Base-by-base conservation (phyloP, 2,797 vertebrate genomes). In the Takifugu ocellatus region DNA sequence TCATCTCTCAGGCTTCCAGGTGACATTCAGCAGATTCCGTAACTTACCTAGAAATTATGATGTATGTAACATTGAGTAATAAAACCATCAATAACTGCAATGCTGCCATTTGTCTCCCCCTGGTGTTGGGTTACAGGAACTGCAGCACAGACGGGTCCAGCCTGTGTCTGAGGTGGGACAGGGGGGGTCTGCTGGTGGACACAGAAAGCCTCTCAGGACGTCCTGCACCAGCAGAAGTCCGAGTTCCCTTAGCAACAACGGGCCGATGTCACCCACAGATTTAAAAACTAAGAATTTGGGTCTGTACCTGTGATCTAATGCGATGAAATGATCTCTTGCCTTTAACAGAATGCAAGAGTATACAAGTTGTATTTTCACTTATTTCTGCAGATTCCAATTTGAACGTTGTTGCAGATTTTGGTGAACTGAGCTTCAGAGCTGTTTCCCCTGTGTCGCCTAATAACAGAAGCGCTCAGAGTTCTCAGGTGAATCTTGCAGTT, bases 1-100 rank as follows among this genome's bases (percentile, higher is more conserved):
- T 2, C 89, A 94, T 7, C 87, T 84, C 0, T 89, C 91, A 0
- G 96, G 94, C 65, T 91, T 98, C 57, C 92, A 97, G 94, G 96
- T 98, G 17, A 7, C 31, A 33, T 33, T 9, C 6, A 33, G 31
- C 31, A 9, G 31, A 2, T 10, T 33, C 31, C 1, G 31, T 10
- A 33, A 9, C 31, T 33, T 10, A 33, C 31, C 10, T 33, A 33
- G 31, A 33, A 33, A 10, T 10, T 3, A 33, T 14, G 10, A 14
- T 11, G 36, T 12, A 12, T 12, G 3, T 39, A 14, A 39, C 36
- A 39, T 12, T 39, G 3, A 29, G 21, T 21, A 21, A 21, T 21
- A 21, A 21, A 21, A 21, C 21, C 21, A 21, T 21, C 21, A 21
- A 21, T 21, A 1, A 5, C 8, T 3, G n/a, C 14, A 31, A 9